Base-by-base conservation (phyloP, 2,797 vertebrate species). In the Megaceryle alcyon region DNA sequence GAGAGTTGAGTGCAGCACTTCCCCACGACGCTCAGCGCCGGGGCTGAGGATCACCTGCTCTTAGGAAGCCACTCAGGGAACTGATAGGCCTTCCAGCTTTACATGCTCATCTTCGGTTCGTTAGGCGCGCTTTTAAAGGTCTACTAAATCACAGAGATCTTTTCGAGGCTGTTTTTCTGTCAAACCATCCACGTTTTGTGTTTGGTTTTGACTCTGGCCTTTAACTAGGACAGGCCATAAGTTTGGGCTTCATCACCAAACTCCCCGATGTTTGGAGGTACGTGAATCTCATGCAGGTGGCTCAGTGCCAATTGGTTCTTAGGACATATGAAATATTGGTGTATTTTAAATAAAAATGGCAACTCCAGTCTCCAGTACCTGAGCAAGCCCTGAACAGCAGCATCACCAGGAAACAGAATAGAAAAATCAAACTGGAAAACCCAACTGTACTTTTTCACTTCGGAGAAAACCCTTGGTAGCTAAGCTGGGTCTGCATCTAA, bases 181-280 rank as follows among this genome's bases (percentile, higher is more conserved):
- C n/a, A 88, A 88, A 31, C 4, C 54, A 57, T 6, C 22, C 41
- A 21, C 26, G 13, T 7, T 54, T 15, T 66, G 35, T 11, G 9
- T 28, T 25, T 7, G 20, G 4, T 33, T 85, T 56, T 71, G 31
- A 2, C 28, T 29, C 17, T 53, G 70, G 9, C 25, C 20, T 7
- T 2, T 57, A 66, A 18, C 23, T 2, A 88, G 78, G 54, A n/a
- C n/a, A 51, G 73, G 51, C 15, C 41, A 12, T 0, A 37, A 35
- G 10, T 7, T 1, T 29, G 61, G 63, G 59, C 66, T 95, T 18
- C 53, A 63, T 18, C 56, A 57, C 78, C 79, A 82, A 83, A 70
- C 51, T 93, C 44, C 57, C 75, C 95, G 54, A 41, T 89, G 94
- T 97, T 92, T 94, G 96, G 97, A 97, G 97, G 97, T 94, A 92